Evolutionary conservation across 2,888 invertebrate genomes (phyloP), one percentile per base, ranked within the genome.

Genomic region (Altica lythri): DNA sequence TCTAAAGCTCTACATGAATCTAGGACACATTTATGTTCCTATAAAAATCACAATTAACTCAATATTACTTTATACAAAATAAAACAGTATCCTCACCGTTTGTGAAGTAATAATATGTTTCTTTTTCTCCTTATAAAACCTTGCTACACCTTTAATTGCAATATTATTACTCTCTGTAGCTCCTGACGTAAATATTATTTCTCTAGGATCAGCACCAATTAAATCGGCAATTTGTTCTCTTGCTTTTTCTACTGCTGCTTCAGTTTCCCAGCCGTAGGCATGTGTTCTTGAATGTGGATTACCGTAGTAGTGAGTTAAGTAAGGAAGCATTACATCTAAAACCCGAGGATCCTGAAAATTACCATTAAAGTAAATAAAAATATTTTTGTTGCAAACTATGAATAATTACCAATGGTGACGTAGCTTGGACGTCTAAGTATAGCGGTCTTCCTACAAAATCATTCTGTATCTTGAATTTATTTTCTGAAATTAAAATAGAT

Each of bases 161-260:
- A 99, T 90, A 72, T 99, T 99, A 77, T 99, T 99, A 8, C 95
- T 95, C 77, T 99, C 99, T 5, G 99, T 99, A 2, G 99, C 99
- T 53, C 99, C 99, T 18, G 97, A 98, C 5, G 99, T 99, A 74
- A 99, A 99, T 58, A 99, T 85, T 51, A 99, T 93, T 81, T 99
- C 99, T 74, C 93, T 93, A 10, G 95, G 88, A 75, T 99, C 96
- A 8, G 98, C 98, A 52, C 89, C 88, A 71, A 98, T 94, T 42
- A 97, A 75, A 61, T 83, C 80, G 5, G 97, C 96, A 18, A 97
- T 83, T 83, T 96, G 90, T 76, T 88, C 84, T 67, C 99, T 83
- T 1, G 96, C 97, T 63, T 84, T 84, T 77, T 99, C 99, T 9
- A 98, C 89, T 1, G 97, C 99, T 52, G 86, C 83, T 76, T 99